phyloP scores from a whole-genome alignment of 2,888 invertebrate species.

The Andricus quercusramuli region DNA sequence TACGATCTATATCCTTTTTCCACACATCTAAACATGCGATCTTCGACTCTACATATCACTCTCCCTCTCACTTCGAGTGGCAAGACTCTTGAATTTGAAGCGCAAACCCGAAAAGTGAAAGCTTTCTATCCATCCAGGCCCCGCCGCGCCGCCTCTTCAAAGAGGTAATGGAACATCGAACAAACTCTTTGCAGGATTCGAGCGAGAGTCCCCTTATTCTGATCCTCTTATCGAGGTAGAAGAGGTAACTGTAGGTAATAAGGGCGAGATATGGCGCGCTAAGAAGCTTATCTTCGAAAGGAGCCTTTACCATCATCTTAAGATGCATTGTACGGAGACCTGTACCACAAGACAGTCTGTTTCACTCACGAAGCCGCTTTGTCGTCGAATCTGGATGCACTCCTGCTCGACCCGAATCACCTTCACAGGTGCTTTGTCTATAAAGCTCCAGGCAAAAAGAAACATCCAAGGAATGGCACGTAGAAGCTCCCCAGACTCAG shows the following conservation, averaged over 20 bases:
- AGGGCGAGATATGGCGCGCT: slow-evolving; percentile 63
- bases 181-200: slow-evolving; percentile 49
- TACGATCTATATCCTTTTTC: background rate
- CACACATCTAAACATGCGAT: background rate
- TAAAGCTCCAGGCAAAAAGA: slow-evolving; percentile 11
- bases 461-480: background rate
- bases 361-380: slow-evolving; percentile 11
- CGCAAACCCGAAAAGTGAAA: slow-evolving; percentile 45
- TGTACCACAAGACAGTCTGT: slow-evolving; percentile 24
- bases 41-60: slow-evolving; percentile 31
- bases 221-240: slow-evolving; percentile 42
- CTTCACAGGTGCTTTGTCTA: slow-evolving; percentile 28
- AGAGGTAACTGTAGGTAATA: slow-evolving; percentile 64
- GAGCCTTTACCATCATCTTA: background rate
- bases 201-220: slow-evolving; percentile 28
- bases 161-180: slow-evolving; percentile 41
- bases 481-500: slow-evolving; percentile 10
- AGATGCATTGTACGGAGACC: slow-evolving; percentile 7
- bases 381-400: slow-evolving; percentile 20
- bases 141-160: background rate
- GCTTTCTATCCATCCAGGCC: background rate
- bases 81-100: slow-evolving; percentile 50
- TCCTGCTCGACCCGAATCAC: slow-evolving; percentile 11
- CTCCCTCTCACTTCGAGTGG: slow-evolving; percentile 48
- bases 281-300: slow-evolving; percentile 65